These are phyloP conservation scores for Pemphigus obesinymphae DNA, from an alignment of 1,140 invertebrate species.

Conservation along the genomic window DNA sequence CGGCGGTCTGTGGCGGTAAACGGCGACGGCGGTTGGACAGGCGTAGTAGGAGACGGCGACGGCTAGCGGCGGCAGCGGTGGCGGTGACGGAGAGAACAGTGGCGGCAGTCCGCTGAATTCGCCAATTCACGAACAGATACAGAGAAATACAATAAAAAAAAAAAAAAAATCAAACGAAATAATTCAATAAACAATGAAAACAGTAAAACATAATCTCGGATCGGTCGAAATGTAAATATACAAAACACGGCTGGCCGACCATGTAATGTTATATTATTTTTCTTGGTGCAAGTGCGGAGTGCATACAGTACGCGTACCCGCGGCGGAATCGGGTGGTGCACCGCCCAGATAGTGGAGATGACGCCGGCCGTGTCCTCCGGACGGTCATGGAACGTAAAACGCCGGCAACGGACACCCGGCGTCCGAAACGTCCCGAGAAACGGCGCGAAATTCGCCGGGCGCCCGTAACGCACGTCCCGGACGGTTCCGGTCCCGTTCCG, in stretches of 20 bases:
- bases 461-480: background rate
- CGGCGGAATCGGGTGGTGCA: background rate
- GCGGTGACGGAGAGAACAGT: background rate
- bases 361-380: background rate
- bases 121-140: background rate
- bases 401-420: background rate
- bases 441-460: background rate
- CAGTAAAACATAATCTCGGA: slow-evolving; percentile 7
- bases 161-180: too few relatives aligned
- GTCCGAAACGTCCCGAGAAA: too few relatives aligned
- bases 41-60: background rate
- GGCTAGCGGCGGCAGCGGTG: background rate
- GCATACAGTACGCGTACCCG: background rate
- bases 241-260: slow-evolving; percentile 36
- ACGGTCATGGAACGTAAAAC: slow-evolving; percentile 8
- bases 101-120: too few relatives aligned
- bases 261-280: slow-evolving; percentile 9
- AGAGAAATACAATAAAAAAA: background rate
- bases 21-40: background rate
- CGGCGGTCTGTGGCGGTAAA: too few relatives aligned
- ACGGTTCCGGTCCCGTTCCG: background rate
- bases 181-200: too few relatives aligned
- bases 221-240: slow-evolving; percentile 32
- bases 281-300: background rate
- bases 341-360: background rate